These are phyloP conservation scores for Epinotia bilunana DNA, from an alignment of 2,888 invertebrate genomes.

Conservation along the genomic window DNA sequence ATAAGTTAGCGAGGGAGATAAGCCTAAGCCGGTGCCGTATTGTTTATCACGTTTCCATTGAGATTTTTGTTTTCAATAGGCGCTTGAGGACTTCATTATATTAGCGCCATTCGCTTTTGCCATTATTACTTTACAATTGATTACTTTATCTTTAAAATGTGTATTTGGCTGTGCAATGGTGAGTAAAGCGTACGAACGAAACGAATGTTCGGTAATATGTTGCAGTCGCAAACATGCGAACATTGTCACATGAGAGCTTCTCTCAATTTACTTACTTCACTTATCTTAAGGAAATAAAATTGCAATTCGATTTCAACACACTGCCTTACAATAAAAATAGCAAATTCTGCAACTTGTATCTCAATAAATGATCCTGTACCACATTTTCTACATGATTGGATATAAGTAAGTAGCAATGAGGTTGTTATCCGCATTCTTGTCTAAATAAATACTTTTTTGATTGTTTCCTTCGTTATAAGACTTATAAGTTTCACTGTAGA, in stretches of 20 bases:
- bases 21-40: constrained; percentile 69
- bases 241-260: constrained; percentile 27
- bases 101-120: constrained; percentile 41
- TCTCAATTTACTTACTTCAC: constrained; percentile 25
- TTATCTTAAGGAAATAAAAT: constrained; percentile 23
- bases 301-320: constrained; percentile 25
- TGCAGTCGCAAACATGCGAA: constrained; percentile 19
- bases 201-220: neutral
- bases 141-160: neutral
- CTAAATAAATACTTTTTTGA: neutral
- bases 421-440: too few species aligned
- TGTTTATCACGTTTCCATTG: constrained; percentile 75
- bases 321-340: constrained; percentile 11
- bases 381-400: neutral
- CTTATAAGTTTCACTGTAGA: neutral
- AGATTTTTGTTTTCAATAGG: constrained; percentile 62
- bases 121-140: constrained; percentile 36
- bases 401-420: too few species aligned
- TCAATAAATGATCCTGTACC: neutral
- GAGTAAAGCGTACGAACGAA: too few species aligned
- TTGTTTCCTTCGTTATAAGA: neutral
- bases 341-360: neutral
- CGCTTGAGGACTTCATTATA: constrained; percentile 64
- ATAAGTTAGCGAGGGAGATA: constrained; percentile 79
- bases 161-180: neutral